A percentile compares a stretch with the other conserved stretches of the same genome.
These are phyloP conservation scores for Coelogynopora nodosa DNA, from an alignment of 2,888 invertebrate species.

Conservation along the genomic window DNA sequence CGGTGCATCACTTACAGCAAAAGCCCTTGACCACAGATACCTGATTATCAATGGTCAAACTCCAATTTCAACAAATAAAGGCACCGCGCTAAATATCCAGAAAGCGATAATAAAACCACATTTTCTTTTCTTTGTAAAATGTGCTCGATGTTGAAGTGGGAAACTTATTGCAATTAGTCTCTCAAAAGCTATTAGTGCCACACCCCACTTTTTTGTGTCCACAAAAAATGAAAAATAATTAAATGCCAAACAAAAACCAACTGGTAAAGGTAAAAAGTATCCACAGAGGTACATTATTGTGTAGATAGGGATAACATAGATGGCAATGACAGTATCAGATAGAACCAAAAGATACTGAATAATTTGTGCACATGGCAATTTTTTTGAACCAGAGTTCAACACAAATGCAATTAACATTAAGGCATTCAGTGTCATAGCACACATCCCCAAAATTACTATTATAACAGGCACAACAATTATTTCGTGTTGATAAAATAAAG, in stretches of 20 bases:
- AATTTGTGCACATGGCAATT: not conserved
- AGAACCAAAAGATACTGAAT: not conserved
- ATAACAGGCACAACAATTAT: not conserved
- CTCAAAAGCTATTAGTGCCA: not conserved
- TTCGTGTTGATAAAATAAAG: not conserved
- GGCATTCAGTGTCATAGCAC: not conserved
- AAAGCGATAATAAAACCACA: not conserved
- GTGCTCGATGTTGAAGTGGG: not conserved
- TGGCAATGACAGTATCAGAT: not conserved
- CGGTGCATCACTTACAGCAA: not conserved
- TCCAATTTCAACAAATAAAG: not conserved
- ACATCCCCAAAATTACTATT: not conserved
- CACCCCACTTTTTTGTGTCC: not conserved
- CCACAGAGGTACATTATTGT: not conserved
- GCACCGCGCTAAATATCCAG: not conserved
- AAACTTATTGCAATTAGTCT: not conserved
- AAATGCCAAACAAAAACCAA: not conserved
- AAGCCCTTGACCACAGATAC: not conserved
- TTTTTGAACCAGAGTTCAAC: not conserved
- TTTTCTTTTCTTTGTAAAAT: not conserved
- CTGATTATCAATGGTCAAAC: not conserved
- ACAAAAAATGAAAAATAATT: not conserved
- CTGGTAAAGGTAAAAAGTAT: not conserved
- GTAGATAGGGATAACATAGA: not conserved
- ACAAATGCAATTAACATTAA: not conserved